Evolutionary conservation across 30 jellyfish, hydroid and myxozoan species (phyloP).

Genomic region (Chrysaora quinquecirrha): DNA sequence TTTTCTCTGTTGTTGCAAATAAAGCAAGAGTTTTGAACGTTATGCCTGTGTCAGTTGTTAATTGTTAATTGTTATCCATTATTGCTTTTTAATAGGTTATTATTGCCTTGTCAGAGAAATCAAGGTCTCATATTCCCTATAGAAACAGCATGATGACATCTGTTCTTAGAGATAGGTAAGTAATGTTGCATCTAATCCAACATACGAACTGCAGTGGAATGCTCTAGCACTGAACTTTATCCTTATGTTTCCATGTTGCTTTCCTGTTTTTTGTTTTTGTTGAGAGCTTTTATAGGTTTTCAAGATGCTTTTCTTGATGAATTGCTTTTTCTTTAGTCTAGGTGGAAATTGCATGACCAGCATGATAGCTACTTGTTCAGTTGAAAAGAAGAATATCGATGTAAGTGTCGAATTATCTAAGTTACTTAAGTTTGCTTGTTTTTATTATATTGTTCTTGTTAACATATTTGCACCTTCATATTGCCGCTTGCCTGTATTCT

Average conservation of each 20-base stretch:
- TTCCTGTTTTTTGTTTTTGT: too few species aligned
- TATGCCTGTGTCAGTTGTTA: too few species aligned
- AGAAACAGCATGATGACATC: constrained; percentile 99
- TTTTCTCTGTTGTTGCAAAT: too few species aligned
- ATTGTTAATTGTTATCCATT: too few species aligned
- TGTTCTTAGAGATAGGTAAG: constrained; percentile 95
- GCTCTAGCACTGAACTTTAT: too few species aligned
- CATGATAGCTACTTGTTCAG: constrained; percentile 97
- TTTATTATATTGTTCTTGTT: not conserved
- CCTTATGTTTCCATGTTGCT: too few species aligned
- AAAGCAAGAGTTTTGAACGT: too few species aligned
- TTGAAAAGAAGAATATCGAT: constrained; percentile 88
- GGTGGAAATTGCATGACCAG: constrained; percentile 99
- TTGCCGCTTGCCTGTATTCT: too few species aligned
- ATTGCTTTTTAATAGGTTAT: constrained; percentile 69
- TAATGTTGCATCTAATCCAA: not conserved
- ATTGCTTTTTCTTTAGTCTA: constrained; percentile 66
- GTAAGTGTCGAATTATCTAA: constrained; percentile 35
- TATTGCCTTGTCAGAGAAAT: constrained; percentile 90
- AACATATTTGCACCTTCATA: too few species aligned
- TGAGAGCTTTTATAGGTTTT: too few species aligned
- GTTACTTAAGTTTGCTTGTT: not conserved
- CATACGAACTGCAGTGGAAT: too few species aligned
- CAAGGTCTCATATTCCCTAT: constrained; percentile 94
- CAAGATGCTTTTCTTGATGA: too few species aligned